Evolutionary conservation across 2,888 invertebrate species (phyloP).

Genomic region (Drosophila neonasuta): DNA sequence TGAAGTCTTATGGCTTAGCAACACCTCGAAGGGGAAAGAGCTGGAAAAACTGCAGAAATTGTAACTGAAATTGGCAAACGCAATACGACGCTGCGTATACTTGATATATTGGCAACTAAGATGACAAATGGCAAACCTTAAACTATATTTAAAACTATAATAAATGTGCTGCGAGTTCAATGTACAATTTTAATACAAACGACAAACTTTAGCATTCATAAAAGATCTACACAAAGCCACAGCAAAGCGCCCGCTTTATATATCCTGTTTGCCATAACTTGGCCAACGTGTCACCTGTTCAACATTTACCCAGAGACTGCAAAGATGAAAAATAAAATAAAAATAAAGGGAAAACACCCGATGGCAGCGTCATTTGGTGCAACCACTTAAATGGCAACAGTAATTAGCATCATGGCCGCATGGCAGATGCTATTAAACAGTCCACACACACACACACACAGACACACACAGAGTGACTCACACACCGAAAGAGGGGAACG

Average conservation of each 20-base stretch:
- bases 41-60: conserved; percentile 21
- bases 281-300: conserved; percentile 59
- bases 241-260: neutral
- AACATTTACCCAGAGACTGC: conserved; percentile 14
- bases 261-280: conserved; percentile 31
- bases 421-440: conserved; percentile 76
- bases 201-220: neutral
- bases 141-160: neutral
- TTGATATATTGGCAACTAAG: conserved; percentile 27
- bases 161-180: neutral
- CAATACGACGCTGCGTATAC: conserved; percentile 33
- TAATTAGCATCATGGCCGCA: conserved; percentile 75
- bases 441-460: conserved; percentile 47
- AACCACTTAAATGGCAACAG: conserved; percentile 76
- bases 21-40: conserved; percentile 6
- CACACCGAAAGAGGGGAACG: conserved; percentile 8
- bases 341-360: conserved; percentile 30
- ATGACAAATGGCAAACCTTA: neutral
- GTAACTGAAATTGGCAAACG: conserved; percentile 43
- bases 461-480: too few relatives aligned
- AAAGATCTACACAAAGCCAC: neutral
- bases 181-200: neutral
- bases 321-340: conserved; percentile 10
- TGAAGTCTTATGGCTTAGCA: conserved; percentile 57
- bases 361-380: conserved; percentile 67